Evolutionary conservation across 2,888 invertebrate genomes (phyloP), one percentile per base, ranked within the genome.

Genomic region (Eupeodes luniger): DNA sequence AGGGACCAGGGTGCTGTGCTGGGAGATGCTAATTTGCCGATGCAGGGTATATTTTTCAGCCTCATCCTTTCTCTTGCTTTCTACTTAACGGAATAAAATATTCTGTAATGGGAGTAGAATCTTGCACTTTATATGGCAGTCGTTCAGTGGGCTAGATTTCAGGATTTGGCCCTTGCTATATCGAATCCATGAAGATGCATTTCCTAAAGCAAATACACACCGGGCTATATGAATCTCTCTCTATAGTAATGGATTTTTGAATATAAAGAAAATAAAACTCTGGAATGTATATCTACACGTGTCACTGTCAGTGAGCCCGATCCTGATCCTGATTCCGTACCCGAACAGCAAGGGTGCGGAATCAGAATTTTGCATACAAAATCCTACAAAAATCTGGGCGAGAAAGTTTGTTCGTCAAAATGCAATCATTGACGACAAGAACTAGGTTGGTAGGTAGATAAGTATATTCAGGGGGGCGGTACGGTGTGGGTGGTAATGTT

Each of bases 11-110:
- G 3, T 27, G 27, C 27, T 27, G 27, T 62, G 75, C 64, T 75
- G 44, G 53, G 62, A 79, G 82, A 86, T 79, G 79, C 79, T 82
- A 82, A 86, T 86, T 86, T 83, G 53, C 70, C 77, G 67, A 84
- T 78, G 53, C 53, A 74, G 72, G 74, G 79, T 40, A 40, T 79
- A 69, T 79, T 69, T 74, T 74, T 40, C 81, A 61, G 81, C 74
- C 76, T 59, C 49, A 49, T 49, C 53, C 27, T 69, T 12, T 27
- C 34, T 55, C 12, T 44, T 12, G 40, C 19, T 55, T n/a, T 51
- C n/a, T 47, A 27, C 59, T 59, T 59, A 59, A 59, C 55, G 55
- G 67, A 59, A 79, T 86, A 75, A 82, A 86, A 79, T 82, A 83
- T 79, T 75, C 75, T 44, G 40, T 78, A 74, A 77, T 85, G 81